phyloP scores from a whole-genome alignment of 2,888 invertebrate species.

The Ophion ellenae region DNA sequence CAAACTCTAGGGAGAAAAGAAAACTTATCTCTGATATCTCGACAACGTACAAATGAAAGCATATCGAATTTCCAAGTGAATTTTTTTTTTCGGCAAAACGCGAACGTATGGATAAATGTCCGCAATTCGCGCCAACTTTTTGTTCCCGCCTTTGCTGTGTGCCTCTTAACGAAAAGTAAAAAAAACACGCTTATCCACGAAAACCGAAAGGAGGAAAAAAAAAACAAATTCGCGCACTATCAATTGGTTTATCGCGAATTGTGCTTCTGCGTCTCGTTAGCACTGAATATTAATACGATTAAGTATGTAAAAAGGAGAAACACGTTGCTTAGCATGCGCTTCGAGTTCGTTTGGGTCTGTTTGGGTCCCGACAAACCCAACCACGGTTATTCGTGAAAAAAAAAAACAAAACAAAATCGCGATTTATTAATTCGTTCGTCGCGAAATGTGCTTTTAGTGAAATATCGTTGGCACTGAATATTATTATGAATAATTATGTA shows the following conservation, averaged over 20 bases:
- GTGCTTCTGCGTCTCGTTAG: not conserved
- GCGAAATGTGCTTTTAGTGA: conserved; percentile 16
- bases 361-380: not conserved
- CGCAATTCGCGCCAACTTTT: conserved; percentile 58
- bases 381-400: not conserved
- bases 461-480: conserved; percentile 46
- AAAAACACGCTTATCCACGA: conserved; percentile 56
- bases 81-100: conserved; percentile 13
- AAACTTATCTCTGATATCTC: not conserved
- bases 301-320: not conserved
- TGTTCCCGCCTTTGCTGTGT: conserved; percentile 65
- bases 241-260: conserved; percentile 26
- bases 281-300: not conserved
- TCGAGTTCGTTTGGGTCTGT: not conserved
- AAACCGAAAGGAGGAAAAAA: conserved; percentile 43
- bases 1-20: not conserved
- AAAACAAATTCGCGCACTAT: conserved; percentile 41
- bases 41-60: not conserved
- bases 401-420: conserved; percentile 17
- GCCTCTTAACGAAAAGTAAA: conserved; percentile 64
- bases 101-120: conserved; percentile 4
- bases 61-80: conserved; percentile 45
- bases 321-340: not conserved
- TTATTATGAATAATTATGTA: conserved; percentile 7
- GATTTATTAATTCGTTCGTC: conserved; percentile 34